Conservation (phyloP, 1,140 invertebrate genomes). For the Pseudobourletiella spinata region DNA sequence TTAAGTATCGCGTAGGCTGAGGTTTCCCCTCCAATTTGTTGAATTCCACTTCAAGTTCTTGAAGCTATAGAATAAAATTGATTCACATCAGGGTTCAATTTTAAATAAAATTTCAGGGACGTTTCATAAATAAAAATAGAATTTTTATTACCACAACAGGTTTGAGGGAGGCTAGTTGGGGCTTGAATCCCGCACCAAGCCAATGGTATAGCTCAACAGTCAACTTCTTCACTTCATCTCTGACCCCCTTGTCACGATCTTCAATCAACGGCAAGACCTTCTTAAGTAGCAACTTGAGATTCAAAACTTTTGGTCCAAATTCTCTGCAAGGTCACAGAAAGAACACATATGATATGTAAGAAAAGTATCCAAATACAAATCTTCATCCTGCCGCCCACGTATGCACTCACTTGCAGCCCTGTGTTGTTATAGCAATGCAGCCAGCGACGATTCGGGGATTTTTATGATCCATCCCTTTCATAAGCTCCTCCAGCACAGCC, state of each 20-base stretch:
- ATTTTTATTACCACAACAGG: slow-evolving; percentile 55
- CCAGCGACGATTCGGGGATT: slow-evolving; percentile 89
- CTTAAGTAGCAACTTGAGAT: slow-evolving; percentile 80
- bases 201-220: slow-evolving; percentile 87
- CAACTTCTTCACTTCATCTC: slow-evolving; percentile 82
- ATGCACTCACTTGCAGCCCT: slow-evolving; percentile 55
- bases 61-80: too few relatives aligned
- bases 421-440: slow-evolving; percentile 64
- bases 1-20: slow-evolving; percentile 65
- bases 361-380: slow-evolving; percentile 2
- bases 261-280: slow-evolving; percentile 72
- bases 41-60: slow-evolving; percentile 84
- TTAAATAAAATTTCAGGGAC: too few relatives aligned
- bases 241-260: slow-evolving; percentile 81
- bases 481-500: slow-evolving; percentile 75
- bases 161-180: slow-evolving; percentile 75
- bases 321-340: slow-evolving; percentile 51
- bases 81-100: too few relatives aligned
- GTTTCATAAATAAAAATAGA: background rate
- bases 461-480: slow-evolving; percentile 89
- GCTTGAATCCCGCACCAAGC: slow-evolving; percentile 77
- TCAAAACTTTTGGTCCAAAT: slow-evolving; percentile 86
- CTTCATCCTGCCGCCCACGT: too few relatives aligned
- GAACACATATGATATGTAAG: background rate
- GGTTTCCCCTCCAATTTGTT: slow-evolving; percentile 63